phyloP scores from a whole-genome alignment of 2,888 invertebrate species.

The Tromatobia lineatoria region DNA sequence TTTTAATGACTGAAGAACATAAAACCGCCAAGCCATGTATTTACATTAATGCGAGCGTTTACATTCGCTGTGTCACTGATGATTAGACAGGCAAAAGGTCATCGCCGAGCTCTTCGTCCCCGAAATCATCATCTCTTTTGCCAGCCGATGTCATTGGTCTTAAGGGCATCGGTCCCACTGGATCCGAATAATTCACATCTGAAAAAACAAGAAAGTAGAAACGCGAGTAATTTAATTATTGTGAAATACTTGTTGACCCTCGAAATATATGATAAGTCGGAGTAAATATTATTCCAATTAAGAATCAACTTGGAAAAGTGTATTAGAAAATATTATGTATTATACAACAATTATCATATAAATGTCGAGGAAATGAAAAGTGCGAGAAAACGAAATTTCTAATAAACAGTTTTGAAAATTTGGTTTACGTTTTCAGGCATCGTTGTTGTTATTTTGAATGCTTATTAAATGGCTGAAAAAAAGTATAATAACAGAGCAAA shows the following conservation, averaged over 20 bases:
- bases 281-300: background rate
- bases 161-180: conserved; percentile 87
- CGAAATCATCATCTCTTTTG: conserved; percentile 89
- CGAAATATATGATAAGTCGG: background rate
- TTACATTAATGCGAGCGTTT: conserved; percentile 24
- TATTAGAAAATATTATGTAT: no score
- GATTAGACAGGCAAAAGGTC: conserved; percentile 90
- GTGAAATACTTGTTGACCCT: background rate
- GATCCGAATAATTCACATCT: conserved; percentile 87
- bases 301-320: no score
- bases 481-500: no score
- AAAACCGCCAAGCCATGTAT: background rate
- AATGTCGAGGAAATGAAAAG: no score
- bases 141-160: conserved; percentile 87
- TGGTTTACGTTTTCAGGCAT: no score
- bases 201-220: conserved; percentile 4
- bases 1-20: background rate
- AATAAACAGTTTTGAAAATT: no score
- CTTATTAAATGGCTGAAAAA: no score
- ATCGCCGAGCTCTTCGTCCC: conserved; percentile 91
- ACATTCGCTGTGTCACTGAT: background rate
- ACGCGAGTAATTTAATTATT: background rate
- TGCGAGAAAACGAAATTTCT: no score
- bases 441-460: no score
- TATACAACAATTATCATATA: no score